Evolutionary conservation across 2,888 invertebrate genomes (phyloP).

Genomic region (Penaeus monodon): DNA sequence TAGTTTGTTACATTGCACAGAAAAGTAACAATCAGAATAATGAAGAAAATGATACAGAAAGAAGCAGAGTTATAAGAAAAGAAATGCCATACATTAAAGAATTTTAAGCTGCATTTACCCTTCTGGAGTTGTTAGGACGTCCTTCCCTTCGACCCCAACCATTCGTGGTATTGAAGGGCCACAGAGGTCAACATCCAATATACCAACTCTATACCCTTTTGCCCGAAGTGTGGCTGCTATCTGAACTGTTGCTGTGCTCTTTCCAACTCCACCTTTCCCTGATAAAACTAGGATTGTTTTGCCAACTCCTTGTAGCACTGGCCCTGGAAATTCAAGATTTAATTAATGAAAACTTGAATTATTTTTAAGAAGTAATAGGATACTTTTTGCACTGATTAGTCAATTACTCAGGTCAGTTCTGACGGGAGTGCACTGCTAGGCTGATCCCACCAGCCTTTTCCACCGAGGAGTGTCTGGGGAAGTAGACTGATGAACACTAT

Average conservation of each 20-base stretch:
- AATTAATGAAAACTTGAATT: background rate
- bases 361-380: no score
- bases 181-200: conserved; percentile 93
- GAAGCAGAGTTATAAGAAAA: background rate
- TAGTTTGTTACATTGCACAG: background rate
- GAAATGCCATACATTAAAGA: background rate
- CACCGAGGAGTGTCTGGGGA: no score
- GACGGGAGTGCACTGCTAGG: no score
- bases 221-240: conserved; percentile 75
- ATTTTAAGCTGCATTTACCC: conserved; percentile 74
- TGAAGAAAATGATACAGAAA: background rate
- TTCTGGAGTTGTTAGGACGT: conserved; percentile 88
- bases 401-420: no score
- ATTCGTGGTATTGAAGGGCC: conserved; percentile 94
- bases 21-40: background rate
- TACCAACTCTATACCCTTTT: conserved; percentile 80
- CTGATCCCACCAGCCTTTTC: no score
- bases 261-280: conserved; percentile 99
- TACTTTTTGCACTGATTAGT: no score
- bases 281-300: conserved; percentile 86
- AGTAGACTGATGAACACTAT: no score
- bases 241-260: conserved; percentile 95
- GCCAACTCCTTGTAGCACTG: conserved; percentile 55
- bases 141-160: conserved; percentile 84
- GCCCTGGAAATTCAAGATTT: conserved; percentile 11